These are phyloP conservation scores for Macrosteles quadrilineatus DNA, from an alignment of 1,140 invertebrate species.

Conservation along the genomic window DNA sequence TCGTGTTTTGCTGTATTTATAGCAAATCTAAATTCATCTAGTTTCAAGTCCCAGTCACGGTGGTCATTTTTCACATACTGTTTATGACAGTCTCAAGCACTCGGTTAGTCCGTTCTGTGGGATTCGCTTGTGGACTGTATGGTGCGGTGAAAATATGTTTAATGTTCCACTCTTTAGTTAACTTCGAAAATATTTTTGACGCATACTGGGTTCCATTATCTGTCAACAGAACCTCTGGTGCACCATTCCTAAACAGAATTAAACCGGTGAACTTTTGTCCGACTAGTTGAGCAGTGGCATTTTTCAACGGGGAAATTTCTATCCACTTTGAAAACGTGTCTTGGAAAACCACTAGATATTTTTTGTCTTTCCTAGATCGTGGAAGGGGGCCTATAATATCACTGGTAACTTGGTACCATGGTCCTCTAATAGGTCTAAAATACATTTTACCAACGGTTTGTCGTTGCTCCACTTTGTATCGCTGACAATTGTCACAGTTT, in stretches of 20 bases:
- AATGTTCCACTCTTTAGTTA: background rate
- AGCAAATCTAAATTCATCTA: conserved; percentile 49
- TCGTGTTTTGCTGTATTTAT: conserved; percentile 49
- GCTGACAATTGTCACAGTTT: conserved; percentile 42
- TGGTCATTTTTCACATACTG: conserved; percentile 48
- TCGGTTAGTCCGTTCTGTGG: conserved; percentile 51
- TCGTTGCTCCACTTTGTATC: conserved; percentile 44
- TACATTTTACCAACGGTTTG: conserved; percentile 45
- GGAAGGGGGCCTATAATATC: conserved; percentile 52
- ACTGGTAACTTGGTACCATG: conserved; percentile 47
- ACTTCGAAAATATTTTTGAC: background rate
- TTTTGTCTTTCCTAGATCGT: conserved; percentile 43
- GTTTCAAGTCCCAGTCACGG: conserved; percentile 44
- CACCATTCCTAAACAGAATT: conserved; percentile 18
- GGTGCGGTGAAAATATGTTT: conserved; percentile 12
- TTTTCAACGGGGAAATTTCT: conserved; percentile 43
- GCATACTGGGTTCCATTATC: conserved; percentile 21
- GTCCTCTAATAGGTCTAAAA: conserved; percentile 36
- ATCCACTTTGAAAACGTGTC: conserved; percentile 51
- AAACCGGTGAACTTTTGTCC: background rate
- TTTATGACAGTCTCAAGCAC: conserved; percentile 49
- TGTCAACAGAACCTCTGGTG: too few species aligned
- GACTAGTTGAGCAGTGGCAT: conserved; percentile 10
- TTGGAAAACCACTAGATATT: conserved; percentile 47
- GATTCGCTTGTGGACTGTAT: conserved; percentile 51